Evolutionary conservation across 1,140 invertebrate species (phyloP), one percentile per base, ranked within the genome.

Genomic region (Drosophila mayri): DNA sequence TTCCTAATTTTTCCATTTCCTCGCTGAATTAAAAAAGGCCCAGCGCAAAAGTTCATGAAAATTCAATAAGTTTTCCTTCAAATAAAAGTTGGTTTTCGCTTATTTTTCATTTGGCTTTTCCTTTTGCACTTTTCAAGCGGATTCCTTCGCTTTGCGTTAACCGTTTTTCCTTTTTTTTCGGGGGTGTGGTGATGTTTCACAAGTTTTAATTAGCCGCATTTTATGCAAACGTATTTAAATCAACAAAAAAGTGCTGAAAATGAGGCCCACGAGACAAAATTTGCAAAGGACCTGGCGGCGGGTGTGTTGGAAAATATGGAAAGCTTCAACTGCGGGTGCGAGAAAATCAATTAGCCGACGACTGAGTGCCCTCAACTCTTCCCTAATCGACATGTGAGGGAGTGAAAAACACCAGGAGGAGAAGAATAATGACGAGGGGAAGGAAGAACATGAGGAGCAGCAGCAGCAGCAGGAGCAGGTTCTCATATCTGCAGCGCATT

Each of bases 201-300:
- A 87, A 87, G 79, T 87, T 88, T 87, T 87, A 87, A 87, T 88
- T 87, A 87, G 79, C 76, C 84, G 84, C 76, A 85, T 90, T 88
- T 88, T 88, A 88, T 88, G 84, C 84, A 77, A 81, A 74, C 75
- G 72, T 58, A 78, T 81, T 85, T 81, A 81, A 85, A 71, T 81
- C 74, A 81, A 85, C 81, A 85, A 50, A 52, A 52, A 49, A 61
- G 32, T 41, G 32, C 43, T 50, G 52, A 64, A 68, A 70, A 46
- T 37, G 41, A 37, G 71, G 64, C 32, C 20, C 65, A 59, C 41
- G 41, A 35, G 47, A 44, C 38, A 64, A 49, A 79, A 62, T 44
- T 67, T 55, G 20, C 12, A 66, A 54, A 54, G 22, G 46, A 43
- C 38, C 28, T 28, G 22, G 12, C 4, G 14, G 6, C 3, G 52